Conservation (phyloP, 2,797 vertebrate species). For the Coluber constrictor region DNA sequence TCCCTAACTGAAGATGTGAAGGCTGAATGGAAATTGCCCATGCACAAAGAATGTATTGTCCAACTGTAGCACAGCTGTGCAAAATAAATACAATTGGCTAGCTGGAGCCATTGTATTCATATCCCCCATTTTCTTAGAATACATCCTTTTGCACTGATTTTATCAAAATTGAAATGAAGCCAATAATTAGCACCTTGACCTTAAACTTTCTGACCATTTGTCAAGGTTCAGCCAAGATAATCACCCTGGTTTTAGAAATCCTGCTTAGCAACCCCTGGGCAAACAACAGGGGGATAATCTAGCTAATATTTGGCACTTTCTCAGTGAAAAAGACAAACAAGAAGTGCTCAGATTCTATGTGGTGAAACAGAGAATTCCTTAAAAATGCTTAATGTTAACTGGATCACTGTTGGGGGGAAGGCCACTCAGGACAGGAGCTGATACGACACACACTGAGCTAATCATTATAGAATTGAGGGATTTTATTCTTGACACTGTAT, state of each 20-base stretch:
- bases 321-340: neutral
- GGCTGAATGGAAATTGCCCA: neutral
- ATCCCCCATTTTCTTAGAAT: neutral
- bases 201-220: neutral
- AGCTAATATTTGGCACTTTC: neutral
- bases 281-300: neutral
- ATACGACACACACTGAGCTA: neutral
- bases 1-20: neutral
- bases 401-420: neutral
- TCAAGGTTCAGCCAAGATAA: neutral
- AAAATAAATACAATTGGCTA: neutral
- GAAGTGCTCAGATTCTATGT: neutral
- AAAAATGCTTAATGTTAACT: neutral
- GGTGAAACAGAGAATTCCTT: neutral
- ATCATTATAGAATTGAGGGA: neutral
- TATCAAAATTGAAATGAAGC: neutral
- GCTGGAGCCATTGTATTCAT: neutral
- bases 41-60: neutral
- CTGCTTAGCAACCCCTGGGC: neutral
- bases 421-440: neutral
- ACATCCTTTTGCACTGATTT: neutral
- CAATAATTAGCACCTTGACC: neutral
- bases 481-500: neutral
- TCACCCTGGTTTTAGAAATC: neutral
- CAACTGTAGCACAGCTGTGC: neutral